Conservation (phyloP, 2,797 vertebrate species). For the Glyptemys insculpta region DNA sequence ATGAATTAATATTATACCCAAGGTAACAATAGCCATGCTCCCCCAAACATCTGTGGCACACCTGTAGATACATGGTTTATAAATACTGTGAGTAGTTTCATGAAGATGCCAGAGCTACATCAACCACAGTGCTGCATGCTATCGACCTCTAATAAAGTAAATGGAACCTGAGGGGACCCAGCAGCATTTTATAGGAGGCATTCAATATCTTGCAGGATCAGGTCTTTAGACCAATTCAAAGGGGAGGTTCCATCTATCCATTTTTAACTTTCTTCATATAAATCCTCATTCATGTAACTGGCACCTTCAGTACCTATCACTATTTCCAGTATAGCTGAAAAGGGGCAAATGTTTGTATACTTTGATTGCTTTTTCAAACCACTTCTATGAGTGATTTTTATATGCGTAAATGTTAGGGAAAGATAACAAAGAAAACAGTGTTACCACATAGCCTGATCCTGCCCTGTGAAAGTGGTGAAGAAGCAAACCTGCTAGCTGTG, state of each 20-base stretch:
- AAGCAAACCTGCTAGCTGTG: background rate
- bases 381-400: background rate
- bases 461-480: background rate
- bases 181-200: background rate
- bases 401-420: background rate
- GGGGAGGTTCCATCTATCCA: background rate
- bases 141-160: background rate
- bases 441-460: background rate
- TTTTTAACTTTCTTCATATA: background rate
- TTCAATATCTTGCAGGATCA: background rate
- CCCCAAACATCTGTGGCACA: background rate
- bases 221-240: background rate
- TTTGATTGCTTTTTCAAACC: background rate
- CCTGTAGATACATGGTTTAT: conserved; percentile 9
- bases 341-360: background rate
- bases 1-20: conserved; percentile 39
- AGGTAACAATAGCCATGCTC: conserved; percentile 20
- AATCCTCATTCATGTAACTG: background rate
- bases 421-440: background rate
- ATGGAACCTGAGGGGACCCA: background rate
- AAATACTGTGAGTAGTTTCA: conserved; percentile 21
- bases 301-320: background rate
- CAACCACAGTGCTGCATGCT: background rate
- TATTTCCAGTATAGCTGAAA: background rate
- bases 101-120: background rate